Evolutionary conservation across 2,888 invertebrate species (phyloP), one percentile per base, ranked within the genome.

Genomic region (Drosophila lacicola): DNA sequence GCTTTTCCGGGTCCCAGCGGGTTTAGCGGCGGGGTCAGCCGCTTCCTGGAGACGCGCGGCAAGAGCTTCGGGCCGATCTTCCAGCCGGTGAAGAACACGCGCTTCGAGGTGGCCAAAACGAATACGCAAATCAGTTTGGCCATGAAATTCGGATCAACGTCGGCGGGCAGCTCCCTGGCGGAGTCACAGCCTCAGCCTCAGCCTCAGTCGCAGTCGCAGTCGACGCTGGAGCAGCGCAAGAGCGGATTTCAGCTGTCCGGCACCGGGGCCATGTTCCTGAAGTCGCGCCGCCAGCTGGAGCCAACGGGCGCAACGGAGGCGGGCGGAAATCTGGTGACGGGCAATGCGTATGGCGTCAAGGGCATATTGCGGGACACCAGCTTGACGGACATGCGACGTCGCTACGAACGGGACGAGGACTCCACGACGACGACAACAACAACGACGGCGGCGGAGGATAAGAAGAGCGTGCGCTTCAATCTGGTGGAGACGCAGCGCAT

Each of bases 391-490:
- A 91, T 92, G 81, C 86, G 90, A 3, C 78, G 92, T 6, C 83
- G 91, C 3, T 69, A 79, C 9, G 82, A 78, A 0, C 82, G 90
- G 14, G 86, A 86, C 25, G 90, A 91, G 11, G 78, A 78, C 0
- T 19, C 19, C 9, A 33, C 10, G 1, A 33, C 14, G 1, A 13
- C 19, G 4, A 51, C 25, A 0, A 96, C 14, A 1, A 19, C 39
- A 8, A 42, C 9, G 0, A 33, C 14, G 0, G 17, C n/a, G 6
- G 70, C 14, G 0, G 96, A 96, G 68, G 96, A 96, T 64, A 95
- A 95, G 67, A 96, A 96, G 90, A 96, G 95, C 89, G 96, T 97
- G 0, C 93, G 95, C 9, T 95, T 95, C 78, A 95, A 95, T 90
- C 90, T 95, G 60, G 91, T 91, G 10, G 86, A 89, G 8, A 76